These are phyloP conservation scores for Alloscopus bannaensis DNA, from an alignment of 2,888 invertebrate genomes.

Conservation along the genomic window DNA sequence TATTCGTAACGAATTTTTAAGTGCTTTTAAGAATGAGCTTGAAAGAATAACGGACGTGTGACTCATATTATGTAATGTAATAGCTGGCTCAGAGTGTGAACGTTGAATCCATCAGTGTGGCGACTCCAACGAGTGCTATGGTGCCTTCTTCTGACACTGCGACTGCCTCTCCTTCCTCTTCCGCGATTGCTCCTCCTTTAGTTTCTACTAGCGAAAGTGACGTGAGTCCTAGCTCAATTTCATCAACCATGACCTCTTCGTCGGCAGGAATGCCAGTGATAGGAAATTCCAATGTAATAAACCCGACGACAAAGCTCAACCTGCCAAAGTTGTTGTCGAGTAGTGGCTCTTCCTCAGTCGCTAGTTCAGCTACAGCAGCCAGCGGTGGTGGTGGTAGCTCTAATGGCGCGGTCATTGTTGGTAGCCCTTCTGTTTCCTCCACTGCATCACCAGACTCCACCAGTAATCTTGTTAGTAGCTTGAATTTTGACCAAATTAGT, in stretches of 20 bases:
- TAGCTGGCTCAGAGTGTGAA: conserved; percentile 66
- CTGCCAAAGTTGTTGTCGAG: conserved; percentile 29
- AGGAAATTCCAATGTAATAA: conserved; percentile 43
- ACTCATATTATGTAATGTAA: conserved; percentile 52
- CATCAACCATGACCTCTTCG: conserved; percentile 49
- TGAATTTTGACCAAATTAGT: conserved; percentile 51
- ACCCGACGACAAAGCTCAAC: conserved; percentile 38
- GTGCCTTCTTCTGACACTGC: conserved; percentile 63
- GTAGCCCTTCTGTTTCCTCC: conserved; percentile 62
- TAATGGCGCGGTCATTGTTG: conserved; percentile 40
- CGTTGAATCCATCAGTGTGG: conserved; percentile 60
- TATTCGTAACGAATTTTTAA: conserved; percentile 23
- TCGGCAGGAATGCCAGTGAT: conserved; percentile 39
- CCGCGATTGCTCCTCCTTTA: conserved; percentile 43
- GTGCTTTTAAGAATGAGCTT: conserved; percentile 40
- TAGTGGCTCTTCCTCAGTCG: conserved; percentile 22
- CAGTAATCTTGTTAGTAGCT: conserved; percentile 46
- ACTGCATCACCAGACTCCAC: conserved; percentile 61
- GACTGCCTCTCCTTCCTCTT: conserved; percentile 56
- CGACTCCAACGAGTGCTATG: conserved; percentile 54
- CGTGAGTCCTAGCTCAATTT: conserved; percentile 42
- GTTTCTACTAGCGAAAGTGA: conserved; percentile 50
- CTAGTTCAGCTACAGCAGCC: conserved; percentile 17
- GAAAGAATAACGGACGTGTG: conserved; percentile 53
- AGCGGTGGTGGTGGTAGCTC: conserved; percentile 49